phyloP scores from a whole-genome alignment of 2,888 invertebrate species.

The Lepetodrilus schrolli region DNA sequence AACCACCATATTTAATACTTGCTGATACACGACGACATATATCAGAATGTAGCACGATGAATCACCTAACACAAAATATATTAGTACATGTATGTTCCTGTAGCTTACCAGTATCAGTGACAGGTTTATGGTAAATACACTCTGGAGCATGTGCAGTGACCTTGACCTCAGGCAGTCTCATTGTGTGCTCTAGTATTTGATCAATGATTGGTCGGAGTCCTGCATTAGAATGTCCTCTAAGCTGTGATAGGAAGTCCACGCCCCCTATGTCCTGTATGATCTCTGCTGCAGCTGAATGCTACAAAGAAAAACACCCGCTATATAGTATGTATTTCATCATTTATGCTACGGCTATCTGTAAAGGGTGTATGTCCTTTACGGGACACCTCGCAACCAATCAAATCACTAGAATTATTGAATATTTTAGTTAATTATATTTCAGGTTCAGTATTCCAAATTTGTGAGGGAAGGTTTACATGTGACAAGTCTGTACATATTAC shows the following conservation, averaged over 20 bases:
- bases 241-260: constrained; percentile 71
- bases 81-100: neutral
- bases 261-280: constrained; percentile 70
- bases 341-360: too few relatives aligned
- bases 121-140: constrained; percentile 68
- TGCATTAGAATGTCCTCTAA: constrained; percentile 62
- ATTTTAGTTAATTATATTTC: too few relatives aligned
- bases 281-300: constrained; percentile 71
- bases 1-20: neutral
- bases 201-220: constrained; percentile 66
- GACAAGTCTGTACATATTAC: too few relatives aligned
- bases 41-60: neutral
- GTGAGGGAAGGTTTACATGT: too few relatives aligned
- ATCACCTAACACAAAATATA: too few relatives aligned
- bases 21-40: neutral
- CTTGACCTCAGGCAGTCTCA: constrained; percentile 66
- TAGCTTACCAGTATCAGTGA: constrained; percentile 51
- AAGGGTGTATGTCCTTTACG: too few relatives aligned
- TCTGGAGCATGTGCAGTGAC: constrained; percentile 57
- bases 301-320: constrained; percentile 33
- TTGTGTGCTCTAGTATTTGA: constrained; percentile 68
- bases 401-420: too few relatives aligned
- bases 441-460: too few relatives aligned
- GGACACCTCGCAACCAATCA: too few relatives aligned
- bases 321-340: too few relatives aligned